These are phyloP conservation scores for Neotoxoptera formosana DNA, from an alignment of 1,140 invertebrate species.

Conservation along the genomic window DNA sequence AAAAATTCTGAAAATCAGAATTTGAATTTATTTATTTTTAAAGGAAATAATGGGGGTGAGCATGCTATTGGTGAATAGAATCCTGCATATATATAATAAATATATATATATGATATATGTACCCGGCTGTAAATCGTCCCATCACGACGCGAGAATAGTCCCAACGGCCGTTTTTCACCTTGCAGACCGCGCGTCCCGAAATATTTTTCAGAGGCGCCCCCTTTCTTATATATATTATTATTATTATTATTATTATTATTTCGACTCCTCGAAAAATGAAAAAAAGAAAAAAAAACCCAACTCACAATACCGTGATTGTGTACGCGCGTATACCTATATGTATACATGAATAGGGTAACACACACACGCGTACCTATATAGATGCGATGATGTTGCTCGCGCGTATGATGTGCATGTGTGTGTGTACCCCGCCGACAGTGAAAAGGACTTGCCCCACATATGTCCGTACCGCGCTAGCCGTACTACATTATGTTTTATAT, in stretches of 20 bases:
- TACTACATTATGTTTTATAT: not conserved
- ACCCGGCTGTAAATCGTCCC: constrained; percentile 39
- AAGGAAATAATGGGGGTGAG: not conserved
- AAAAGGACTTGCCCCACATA: constrained; percentile 42
- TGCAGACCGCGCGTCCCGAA: not conserved
- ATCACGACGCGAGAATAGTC: not conserved
- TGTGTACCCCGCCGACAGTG: not conserved
- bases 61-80: not conserved
- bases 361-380: not conserved
- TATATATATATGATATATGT: not conserved
- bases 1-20: not conserved
- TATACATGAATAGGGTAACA: not conserved
- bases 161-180: constrained; percentile 56
- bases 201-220: not conserved
- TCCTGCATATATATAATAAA: not conserved
- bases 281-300: not conserved
- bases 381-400: not conserved
- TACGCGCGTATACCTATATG: not conserved
- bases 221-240: not conserved
- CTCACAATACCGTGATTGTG: not conserved
- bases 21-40: not conserved
- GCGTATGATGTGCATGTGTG: not conserved
- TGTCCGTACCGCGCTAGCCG: not conserved
- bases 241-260: constrained; percentile 29
- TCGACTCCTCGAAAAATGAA: constrained; percentile 41